Conservation (phyloP, 1,140 invertebrate species). For the Coptotermes formosanus region DNA sequence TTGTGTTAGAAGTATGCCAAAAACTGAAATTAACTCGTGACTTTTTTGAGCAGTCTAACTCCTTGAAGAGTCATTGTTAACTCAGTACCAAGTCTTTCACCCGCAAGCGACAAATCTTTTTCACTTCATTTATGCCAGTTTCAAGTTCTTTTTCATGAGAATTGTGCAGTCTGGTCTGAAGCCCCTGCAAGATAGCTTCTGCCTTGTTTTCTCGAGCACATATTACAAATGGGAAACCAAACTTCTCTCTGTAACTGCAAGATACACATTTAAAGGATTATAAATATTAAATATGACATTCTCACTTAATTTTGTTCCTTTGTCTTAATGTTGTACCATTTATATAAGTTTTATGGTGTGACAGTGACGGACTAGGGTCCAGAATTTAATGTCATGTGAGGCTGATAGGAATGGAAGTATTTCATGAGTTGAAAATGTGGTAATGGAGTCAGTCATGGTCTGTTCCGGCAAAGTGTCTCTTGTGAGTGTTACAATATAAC, state of each 20-base stretch:
- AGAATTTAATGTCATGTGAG: not conserved
- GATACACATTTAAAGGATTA: no score
- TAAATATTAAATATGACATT: no score
- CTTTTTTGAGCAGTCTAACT: no score
- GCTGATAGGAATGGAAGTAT: no score
- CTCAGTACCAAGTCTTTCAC: conserved; percentile 51
- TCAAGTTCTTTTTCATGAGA: conserved; percentile 53
- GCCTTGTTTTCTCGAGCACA: conserved; percentile 66
- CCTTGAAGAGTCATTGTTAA: not conserved
- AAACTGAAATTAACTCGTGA: no score
- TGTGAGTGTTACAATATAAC: no score
- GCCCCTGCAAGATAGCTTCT: conserved; percentile 56
- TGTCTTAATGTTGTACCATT: not conserved
- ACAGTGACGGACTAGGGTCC: not conserved
- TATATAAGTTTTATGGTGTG: not conserved
- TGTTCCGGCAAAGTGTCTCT: not conserved
- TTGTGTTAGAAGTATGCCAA: no score
- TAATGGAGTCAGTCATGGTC: not conserved
- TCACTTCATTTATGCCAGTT: conserved; percentile 64
- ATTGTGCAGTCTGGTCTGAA: conserved; percentile 57
- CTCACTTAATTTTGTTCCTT: not conserved
- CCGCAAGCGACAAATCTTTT: conserved; percentile 63
- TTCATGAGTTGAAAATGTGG: not conserved
- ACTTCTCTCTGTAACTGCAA: conserved; percentile 63
- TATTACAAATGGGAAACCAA: conserved; percentile 70